phyloP scores from a whole-genome alignment of 2,888 invertebrate species.

The Hypena proboscidalis region DNA sequence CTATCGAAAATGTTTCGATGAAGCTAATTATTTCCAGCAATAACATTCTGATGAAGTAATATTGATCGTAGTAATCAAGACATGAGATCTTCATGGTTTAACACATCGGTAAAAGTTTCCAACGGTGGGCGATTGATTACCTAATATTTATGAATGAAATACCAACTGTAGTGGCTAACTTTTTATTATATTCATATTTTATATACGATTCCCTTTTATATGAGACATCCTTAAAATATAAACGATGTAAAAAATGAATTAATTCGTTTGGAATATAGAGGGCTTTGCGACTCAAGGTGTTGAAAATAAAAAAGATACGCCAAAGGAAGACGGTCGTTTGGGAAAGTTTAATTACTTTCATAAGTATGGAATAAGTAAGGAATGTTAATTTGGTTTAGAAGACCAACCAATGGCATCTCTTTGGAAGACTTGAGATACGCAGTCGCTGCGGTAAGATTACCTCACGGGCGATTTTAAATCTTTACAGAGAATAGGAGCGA shows the following conservation, averaged over 20 bases:
- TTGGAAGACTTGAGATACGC: slow-evolving; percentile 55
- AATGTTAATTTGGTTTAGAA: slow-evolving; percentile 36
- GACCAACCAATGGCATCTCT: slow-evolving; percentile 44
- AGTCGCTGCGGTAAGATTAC: slow-evolving; percentile 19
- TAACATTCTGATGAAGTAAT: no score
- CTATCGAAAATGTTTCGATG: no score
- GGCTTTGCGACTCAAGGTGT: slow-evolving; percentile 22
- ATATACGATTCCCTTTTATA: background rate
- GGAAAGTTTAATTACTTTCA: slow-evolving; percentile 24
- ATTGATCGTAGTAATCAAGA: no score
- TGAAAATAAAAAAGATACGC: slow-evolving; percentile 25
- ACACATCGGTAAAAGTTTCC: slow-evolving; percentile 13
- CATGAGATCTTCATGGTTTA: no score
- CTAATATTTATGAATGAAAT: background rate
- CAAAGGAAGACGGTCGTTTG: slow-evolving; percentile 26
- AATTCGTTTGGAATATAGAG: slow-evolving; percentile 11
- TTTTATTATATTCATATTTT: background rate
- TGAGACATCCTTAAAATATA: slow-evolving; percentile 2
- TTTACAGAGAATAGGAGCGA: slow-evolving; percentile 11
- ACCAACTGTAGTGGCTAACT: slow-evolving; percentile 4
- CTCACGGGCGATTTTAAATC: slow-evolving; percentile 12
- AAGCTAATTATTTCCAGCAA: no score
- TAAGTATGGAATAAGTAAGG: slow-evolving; percentile 26
- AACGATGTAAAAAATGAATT: background rate
- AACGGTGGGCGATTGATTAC: slow-evolving; percentile 12